Evolutionary conservation across 2,797 vertebrate genomes (phyloP), one percentile per base, ranked within the genome.

Genomic region (Myotis vivesi): DNA sequence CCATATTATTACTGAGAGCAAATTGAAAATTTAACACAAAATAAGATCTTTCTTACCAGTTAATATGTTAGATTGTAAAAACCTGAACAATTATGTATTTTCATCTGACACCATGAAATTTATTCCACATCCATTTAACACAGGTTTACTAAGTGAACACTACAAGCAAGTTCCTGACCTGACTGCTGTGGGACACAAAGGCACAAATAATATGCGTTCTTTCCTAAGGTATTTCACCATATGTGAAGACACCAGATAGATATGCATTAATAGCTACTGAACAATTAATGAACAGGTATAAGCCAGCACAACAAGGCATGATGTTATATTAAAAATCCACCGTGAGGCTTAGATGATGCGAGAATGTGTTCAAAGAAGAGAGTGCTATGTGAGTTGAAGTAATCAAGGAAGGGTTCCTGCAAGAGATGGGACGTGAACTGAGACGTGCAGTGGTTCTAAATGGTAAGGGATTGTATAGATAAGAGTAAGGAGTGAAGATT

Each of bases 261-360:
- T 59, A 71, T 22, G 5, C 16, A 59, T 46, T 89, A 53, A 92
- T 55, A 89, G 11, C 17, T 84, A 84, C 41, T 87, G 19, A 81
- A 23, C 2, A 88, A 76, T 76, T 53, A 17, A 41, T 59, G 13
- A 85, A 11, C 33, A 62, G 59, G 7, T 71, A 85, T 33, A 88
- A 88, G 30, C 4, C 49, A 89, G 15, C 6, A 79, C 19, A 8
- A 72, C 33, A 80, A 91, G 22, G 33, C 10, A 86, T 33, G 30
- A 81, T 20, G 25, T 44, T 76, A 72, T 86, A 79, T n/a, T 82
- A 91, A 91, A 94, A 95, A 51, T 69, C 11, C 92, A 87, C 93
- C 0, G 3, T 20, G 2, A 23, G 17, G 17, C 55, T 64, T 68
- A 73, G 3, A 62, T 87, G 6, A 68, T 93, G 28, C 36, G 9